These are phyloP conservation scores for Melipona quadrifasciata DNA, from an alignment of 1,140 invertebrate genomes.

Conservation along the genomic window DNA sequence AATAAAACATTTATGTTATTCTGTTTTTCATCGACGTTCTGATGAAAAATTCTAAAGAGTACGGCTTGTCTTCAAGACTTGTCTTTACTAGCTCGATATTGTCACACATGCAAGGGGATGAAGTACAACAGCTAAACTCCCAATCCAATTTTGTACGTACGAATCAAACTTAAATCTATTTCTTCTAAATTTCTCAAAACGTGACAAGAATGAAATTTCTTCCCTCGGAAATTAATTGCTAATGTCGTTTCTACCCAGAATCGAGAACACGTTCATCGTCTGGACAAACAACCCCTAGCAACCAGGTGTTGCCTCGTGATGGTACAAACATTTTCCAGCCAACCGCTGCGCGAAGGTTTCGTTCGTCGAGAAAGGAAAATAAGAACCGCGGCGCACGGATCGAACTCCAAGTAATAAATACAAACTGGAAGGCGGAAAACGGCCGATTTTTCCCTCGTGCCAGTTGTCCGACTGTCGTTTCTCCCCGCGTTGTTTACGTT, in stretches of 20 bases:
- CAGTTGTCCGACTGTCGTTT: constrained; percentile 1
- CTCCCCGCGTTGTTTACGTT: constrained; percentile 40
- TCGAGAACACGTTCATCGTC: constrained; percentile 41
- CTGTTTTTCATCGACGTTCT: too few species aligned
- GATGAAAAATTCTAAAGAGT: too few species aligned
- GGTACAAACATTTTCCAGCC: constrained; percentile 22
- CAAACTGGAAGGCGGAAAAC: neutral
- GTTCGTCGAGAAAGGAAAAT: neutral
- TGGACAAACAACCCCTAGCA: constrained; percentile 74
- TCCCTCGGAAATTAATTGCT: neutral
- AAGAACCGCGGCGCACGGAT: neutral
- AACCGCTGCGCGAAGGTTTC: neutral
- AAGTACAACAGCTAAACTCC: too few species aligned
- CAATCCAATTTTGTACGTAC: too few species aligned
- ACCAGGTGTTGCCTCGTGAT: constrained; percentile 68
- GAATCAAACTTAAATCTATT: too few species aligned
- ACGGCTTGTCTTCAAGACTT: too few species aligned
- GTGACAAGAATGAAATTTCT: neutral
- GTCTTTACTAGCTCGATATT: too few species aligned
- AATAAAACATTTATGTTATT: too few species aligned
- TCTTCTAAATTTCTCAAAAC: neutral
- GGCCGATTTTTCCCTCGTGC: neutral
- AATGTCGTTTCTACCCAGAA: neutral
- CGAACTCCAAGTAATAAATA: constrained; percentile 21
- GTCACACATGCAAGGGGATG: too few species aligned